Evolutionary conservation across 2,888 invertebrate species (phyloP), one percentile per base, ranked within the genome.

Genomic region (Mantis religiosa): DNA sequence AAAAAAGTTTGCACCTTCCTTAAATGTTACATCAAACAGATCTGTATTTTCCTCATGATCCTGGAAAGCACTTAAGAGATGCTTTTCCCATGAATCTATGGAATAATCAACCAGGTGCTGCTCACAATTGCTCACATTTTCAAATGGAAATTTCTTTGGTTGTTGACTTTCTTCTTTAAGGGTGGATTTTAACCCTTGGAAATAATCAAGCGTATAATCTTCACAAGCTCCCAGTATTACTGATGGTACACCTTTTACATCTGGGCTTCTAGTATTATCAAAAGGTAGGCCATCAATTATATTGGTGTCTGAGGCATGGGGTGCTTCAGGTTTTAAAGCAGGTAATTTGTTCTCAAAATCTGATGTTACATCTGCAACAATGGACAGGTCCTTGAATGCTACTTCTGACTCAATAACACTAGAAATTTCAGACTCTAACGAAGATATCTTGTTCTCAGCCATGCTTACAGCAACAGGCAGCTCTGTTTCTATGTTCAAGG

Each of bases 181-280:
- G 83, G 94, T 92, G 0, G 94, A 93, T 92, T 95, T 95, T 0
- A 93, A 91, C 1, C 94, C 94, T 91, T 94, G 94, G 91, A 93
- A 94, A 81, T 94, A 92, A 89, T 95, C 95, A 82, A 94, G 92
- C 0, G 94, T 93, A 91, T 94, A 94, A 91, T 95, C 95, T 90
- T 95, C 95, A 91, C 95, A 95, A 0, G 95, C 94, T 2, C 95
- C 95, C 82, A 95, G 91, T 20, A 95, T 94, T 8, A 95, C 95
- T n/a, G 94, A 94, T 89, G 94, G 94, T 91, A 94, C 93, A 91
- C 94, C 94, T 85, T 94, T 6, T 15, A 83, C 28, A 14, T 83
- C 83, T 28, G 12, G 3, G 25, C 25, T 71, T 41, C 12, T 71
- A 20, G 0, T 71, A 4, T 15, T 25, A 20, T 20, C 6, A 20